Evolutionary conservation across 2,888 invertebrate genomes (phyloP), one percentile per base, ranked within the genome.

Genomic region (Leucozona laternaria): DNA sequence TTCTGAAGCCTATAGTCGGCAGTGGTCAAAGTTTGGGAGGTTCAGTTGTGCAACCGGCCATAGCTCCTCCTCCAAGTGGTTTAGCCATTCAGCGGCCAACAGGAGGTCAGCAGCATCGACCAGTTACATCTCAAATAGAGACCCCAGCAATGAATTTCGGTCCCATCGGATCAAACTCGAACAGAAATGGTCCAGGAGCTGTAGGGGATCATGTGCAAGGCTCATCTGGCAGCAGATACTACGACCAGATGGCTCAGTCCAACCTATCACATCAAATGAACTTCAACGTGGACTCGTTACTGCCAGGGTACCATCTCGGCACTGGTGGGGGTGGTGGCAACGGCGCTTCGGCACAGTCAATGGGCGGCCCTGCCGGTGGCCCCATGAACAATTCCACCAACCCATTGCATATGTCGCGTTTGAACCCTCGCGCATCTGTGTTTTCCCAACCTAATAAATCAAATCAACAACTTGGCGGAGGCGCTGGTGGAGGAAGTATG

Each of bases 341-440:
- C 62, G 81, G 80, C 60, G n/a, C 76, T 17, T 62, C 86, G 22
- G 75, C 66, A 8, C 71, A 75, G 10, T 82, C 86, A 15, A 81
- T 86, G 77, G 87, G 70, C n/a, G 84, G 62, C 10, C 34, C 43
- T 25, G 55, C 20, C 11, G 66, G 58, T 28, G 88, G 88, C 1
- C 78, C 79, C n/a, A 84, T 93, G 94, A 81, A 88, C 25, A 88
- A 89, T 43, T 86, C 88, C 25, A 45, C 50, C 15, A 90, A 89
- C 81, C 93, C 94, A 22, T 93, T 94, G 82, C 94, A 93, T 71
- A 94, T 94, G 93, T 95, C 95, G 50, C 94, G 96, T 75, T 93
- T 97, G 50, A 97, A 97, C 92, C 96, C 97, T 0, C 95, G 97
- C 89, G 96, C 97, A 5, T 96, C 97, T 0, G 96, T 96, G 90